phyloP scores from a whole-genome alignment of 2,113 vertebrate genomes.

The Hucho hucho region DNA sequence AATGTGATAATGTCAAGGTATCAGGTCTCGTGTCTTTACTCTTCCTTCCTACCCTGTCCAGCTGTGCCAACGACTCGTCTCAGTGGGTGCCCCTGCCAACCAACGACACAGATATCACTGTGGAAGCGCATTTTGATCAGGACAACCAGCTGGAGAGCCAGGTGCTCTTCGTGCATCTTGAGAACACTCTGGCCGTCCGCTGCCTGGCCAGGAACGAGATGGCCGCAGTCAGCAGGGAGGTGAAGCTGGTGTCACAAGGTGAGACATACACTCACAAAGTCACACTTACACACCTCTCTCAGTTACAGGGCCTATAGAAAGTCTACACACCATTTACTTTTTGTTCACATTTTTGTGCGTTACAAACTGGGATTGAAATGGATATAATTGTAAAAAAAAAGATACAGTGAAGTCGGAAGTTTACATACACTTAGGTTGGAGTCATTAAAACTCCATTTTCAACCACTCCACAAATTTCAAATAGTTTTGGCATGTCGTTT shows the following conservation, averaged over 20 bases:
- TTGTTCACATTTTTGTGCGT: no score
- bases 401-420: no score
- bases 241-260: slow-evolving; percentile 94
- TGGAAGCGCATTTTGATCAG: slow-evolving; percentile 76
- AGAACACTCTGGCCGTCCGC: slow-evolving; percentile 86
- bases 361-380: no score
- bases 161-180: slow-evolving; percentile 88
- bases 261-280: slow-evolving; percentile 51
- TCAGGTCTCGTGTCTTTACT: no score
- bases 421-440: no score
- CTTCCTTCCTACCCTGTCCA: slow-evolving; percentile 51
- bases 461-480: no score
- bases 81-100: slow-evolving; percentile 81
- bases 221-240: slow-evolving; percentile 79
- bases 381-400: no score
- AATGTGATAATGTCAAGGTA: no score
- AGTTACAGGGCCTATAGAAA: not conserved
- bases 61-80: slow-evolving; percentile 91
- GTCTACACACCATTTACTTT: no score
- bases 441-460: no score
- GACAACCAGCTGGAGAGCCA: slow-evolving; percentile 84
- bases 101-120: slow-evolving; percentile 83
- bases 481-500: no score
- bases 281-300: not conserved
- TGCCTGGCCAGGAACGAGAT: slow-evolving; percentile 88